A percentile compares a stretch with the other conserved stretches of the same genome.
Evolutionary conservation across 2,797 vertebrate species (phyloP).

Genomic region (Clarias platycephalus): DNA sequence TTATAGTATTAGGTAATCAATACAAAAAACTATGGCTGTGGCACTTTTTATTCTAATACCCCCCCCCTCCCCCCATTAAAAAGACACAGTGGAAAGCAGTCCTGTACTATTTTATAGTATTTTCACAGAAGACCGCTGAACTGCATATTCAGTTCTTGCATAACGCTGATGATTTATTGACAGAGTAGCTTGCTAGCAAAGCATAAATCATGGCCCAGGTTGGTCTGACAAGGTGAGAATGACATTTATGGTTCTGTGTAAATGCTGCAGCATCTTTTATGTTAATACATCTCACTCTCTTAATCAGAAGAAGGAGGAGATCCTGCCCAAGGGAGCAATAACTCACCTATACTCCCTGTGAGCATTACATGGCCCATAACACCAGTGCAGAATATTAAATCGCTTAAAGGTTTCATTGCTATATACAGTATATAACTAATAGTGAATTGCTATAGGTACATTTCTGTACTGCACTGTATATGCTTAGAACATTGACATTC

Average conservation of each 20-base stretch:
- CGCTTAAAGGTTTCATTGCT: slow-evolving; percentile 5
- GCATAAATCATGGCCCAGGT: slow-evolving; percentile 44
- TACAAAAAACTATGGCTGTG: background rate
- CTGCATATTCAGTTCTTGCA: slow-evolving; percentile 24
- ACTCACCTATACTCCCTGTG: slow-evolving; percentile 43
- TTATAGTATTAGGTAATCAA: slow-evolving; percentile 24
- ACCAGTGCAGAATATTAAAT: slow-evolving; percentile 37
- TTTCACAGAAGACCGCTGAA: slow-evolving; percentile 1
- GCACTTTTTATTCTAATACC: background rate
- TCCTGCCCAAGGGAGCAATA: slow-evolving; percentile 50
- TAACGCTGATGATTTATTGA: slow-evolving; percentile 47
- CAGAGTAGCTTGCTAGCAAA: slow-evolving; percentile 40
- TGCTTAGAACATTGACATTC: background rate
- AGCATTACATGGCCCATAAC: slow-evolving; percentile 23
- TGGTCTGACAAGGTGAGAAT: slow-evolving; percentile 48
- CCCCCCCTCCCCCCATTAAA: too few species aligned
- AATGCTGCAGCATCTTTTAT: slow-evolving; percentile 52
- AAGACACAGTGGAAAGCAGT: background rate
- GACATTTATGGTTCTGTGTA: slow-evolving; percentile 53
- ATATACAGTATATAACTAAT: background rate
- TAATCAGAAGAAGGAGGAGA: slow-evolving; percentile 49
- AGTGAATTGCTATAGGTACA: background rate
- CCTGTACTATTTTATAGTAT: background rate
- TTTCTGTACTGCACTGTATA: too few species aligned
- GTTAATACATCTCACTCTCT: slow-evolving; percentile 51